A percentile compares a stretch with the other conserved stretches of the same genome.
phyloP scores from a whole-genome alignment of 2,888 invertebrate species.

The Eristalinus sepulchralis region DNA sequence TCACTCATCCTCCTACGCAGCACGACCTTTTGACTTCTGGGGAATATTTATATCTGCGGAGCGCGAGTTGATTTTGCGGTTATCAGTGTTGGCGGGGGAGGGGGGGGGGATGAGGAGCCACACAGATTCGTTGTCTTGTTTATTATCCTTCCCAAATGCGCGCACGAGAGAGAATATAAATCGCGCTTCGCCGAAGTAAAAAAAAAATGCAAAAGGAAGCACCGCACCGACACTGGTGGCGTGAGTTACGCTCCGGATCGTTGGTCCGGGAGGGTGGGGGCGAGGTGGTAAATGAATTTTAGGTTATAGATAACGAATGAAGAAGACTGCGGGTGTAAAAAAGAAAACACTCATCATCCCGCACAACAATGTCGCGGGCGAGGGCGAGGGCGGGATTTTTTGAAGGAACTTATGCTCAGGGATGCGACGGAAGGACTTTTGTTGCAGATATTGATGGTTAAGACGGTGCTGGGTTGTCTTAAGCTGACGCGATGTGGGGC shows the following conservation, averaged over 20 bases:
- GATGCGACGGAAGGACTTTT: slow-evolving; percentile 13
- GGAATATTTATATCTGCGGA: slow-evolving; percentile 40
- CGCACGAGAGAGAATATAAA: slow-evolving; percentile 40
- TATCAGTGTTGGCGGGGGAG: slow-evolving; percentile 32
- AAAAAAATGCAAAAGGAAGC: slow-evolving; percentile 61
- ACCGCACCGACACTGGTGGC: slow-evolving; percentile 37
- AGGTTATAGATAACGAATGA: slow-evolving; percentile 50
- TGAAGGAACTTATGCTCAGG: slow-evolving; percentile 37
- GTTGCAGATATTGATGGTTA: slow-evolving; percentile 22
- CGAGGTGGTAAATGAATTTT: slow-evolving; percentile 63
- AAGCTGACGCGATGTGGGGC: not conserved
- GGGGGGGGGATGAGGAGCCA: not conserved
- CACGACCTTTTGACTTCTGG: slow-evolving; percentile 24
- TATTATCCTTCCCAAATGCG: slow-evolving; percentile 57
- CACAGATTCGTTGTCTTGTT: slow-evolving; percentile 49
- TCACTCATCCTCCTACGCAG: not conserved
- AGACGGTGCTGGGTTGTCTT: slow-evolving; percentile 19
- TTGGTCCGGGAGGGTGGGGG: not conserved
- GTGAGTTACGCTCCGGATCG: not conserved
- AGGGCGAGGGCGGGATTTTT: slow-evolving; percentile 9
- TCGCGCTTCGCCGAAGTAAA: slow-evolving; percentile 55
- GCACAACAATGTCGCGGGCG: not conserved
- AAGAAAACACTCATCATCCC: slow-evolving; percentile 40
- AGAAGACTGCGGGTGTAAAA: slow-evolving; percentile 57
- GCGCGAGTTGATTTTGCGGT: slow-evolving; percentile 37